Evolutionary conservation across 2,888 invertebrate species (phyloP), one percentile per base, ranked within the genome.

Genomic region (Lymantria monacha): DNA sequence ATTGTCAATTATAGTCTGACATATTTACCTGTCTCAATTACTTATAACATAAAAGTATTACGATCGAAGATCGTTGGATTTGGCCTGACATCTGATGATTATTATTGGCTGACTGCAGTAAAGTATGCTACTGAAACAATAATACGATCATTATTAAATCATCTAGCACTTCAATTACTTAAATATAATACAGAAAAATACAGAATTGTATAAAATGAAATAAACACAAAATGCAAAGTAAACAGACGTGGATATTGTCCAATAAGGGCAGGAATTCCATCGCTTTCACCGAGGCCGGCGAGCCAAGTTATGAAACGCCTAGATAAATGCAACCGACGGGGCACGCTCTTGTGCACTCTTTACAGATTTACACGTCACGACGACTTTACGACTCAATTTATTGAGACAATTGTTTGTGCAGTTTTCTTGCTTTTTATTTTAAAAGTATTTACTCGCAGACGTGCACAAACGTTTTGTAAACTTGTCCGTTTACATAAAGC

Each of bases 181-280:
- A 22, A 22, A 5, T 22, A 22, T 22, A 22, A 22, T 22, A 22
- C 22, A 22, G 22, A 2, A 22, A 22, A 3, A 22, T 22, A 3
- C 22, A 3, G 22, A 22, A 22, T 22, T 56, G 63, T 63, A 61
- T 44, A 41, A 42, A 44, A 66, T 56, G 53, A 59, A 72, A 70
- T 73, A 62, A 69, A 69, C 63, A 63, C 64, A 62, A 57, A 73
- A 72, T 73, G 68, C 72, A 75, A 67, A 60, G 59, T 61, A 68
- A 75, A 72, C 66, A 69, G 59, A 66, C 66, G 69, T 63, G 61
- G 59, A 69, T 67, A 75, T 80, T 80, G 79, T 81, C 68, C 76
- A 72, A 71, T 75, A 73, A 64, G 71, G 70, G 66, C 63, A 59
- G 64, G 69, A 76, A 81, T 81, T 77, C 72, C 70, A 71, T 62